Evolutionary conservation across 2,888 invertebrate species (phyloP), one percentile per base, ranked within the genome.

Genomic region (Acleris sparsana): DNA sequence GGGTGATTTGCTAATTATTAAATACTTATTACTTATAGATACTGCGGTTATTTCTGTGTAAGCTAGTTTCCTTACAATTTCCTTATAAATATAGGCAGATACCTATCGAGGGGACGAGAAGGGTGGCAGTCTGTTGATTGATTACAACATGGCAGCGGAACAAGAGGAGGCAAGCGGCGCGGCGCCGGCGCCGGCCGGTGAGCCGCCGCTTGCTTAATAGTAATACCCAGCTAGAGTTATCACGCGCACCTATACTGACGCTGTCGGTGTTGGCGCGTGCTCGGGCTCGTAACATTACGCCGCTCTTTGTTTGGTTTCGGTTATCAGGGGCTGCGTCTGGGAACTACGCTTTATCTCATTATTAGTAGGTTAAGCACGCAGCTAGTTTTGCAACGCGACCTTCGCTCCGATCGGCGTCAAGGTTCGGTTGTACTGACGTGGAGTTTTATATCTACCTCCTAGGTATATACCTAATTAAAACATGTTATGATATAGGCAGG

Each of bases 331-430:
- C 43, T 7, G 25, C 22, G 20, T 22, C 57, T 7, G 46, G 22
- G 44, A 56, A 25, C 57, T 5, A 25, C 25, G 55, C 43, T 56
- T 56, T 57, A 57, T 46, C 57, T 25, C 25, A 17, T 57, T 57
- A 56, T 56, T 44, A 57, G 46, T 57, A 46, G 25, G 57, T 25
- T 25, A 46, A 57, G 44, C 44, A 57, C 17, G 5, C 17, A 44
- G 46, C 22, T 25, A 20, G 57, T 57, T 57, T 57, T 57, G 57
- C 46, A 57, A 57, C 43, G 18, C 57, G 57, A 46, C 57, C 57
- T 57, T 57, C 57, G 6, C n/a, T 44, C 17, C 46, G 57, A 57
- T 57, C 17, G 43, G 44, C 22, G 25, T 46, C 46, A 46, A 46
- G 46, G 56, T 44, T 44, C 33, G 11, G 18, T 17, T 9, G 7